phyloP scores from a whole-genome alignment of 2,888 invertebrate genomes.

The Hofmannophila pseudospretella region DNA sequence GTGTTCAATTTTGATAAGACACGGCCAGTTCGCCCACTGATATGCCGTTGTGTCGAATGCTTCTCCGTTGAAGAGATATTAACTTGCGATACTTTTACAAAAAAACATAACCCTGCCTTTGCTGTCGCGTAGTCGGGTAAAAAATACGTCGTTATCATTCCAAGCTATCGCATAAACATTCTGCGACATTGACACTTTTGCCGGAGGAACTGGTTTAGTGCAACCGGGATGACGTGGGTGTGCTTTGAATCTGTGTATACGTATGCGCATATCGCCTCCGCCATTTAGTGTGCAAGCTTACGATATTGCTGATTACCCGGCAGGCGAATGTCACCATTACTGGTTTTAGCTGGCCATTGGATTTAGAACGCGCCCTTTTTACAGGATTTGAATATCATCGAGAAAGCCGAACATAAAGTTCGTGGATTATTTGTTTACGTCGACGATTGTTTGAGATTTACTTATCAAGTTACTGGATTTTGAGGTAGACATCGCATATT shows the following conservation, averaged over 20 bases:
- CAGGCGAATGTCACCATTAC: constrained; percentile 2
- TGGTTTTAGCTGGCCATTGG: constrained; percentile 3
- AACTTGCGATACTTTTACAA: too few species aligned
- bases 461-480: too few species aligned
- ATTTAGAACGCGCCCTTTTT: constrained; percentile 6
- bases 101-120: too few species aligned
- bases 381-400: too few species aligned
- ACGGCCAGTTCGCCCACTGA: too few species aligned
- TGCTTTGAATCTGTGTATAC: constrained; percentile 8
- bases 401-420: too few species aligned
- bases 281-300: constrained; percentile 4
- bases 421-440: constrained; percentile 3
- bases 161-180: not conserved
- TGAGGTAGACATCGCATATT: too few species aligned
- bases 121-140: too few species aligned
- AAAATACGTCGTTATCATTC: too few species aligned
- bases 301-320: constrained; percentile 7
- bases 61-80: too few species aligned
- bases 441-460: constrained; percentile 1
- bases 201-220: constrained; percentile 12
- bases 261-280: constrained; percentile 9
- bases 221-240: constrained; percentile 7
- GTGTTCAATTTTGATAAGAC: too few species aligned
- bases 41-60: too few species aligned
- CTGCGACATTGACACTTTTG: constrained; percentile 13